Evolutionary conservation across 35 echinoderm and acorn worm species (phyloP).

Genomic region (Stichopus chloronotus): DNA sequence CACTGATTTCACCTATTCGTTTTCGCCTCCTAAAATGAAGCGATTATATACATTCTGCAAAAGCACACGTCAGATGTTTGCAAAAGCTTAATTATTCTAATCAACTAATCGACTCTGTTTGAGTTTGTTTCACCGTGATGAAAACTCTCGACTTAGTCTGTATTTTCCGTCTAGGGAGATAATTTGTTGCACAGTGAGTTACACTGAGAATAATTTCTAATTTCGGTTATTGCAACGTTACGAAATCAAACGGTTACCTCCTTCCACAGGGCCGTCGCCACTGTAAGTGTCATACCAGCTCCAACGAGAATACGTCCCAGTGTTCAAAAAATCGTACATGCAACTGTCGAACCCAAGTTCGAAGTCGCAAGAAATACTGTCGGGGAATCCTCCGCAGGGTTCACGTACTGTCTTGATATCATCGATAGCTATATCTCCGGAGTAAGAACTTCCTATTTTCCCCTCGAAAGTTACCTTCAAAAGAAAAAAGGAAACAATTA

Average conservation of each 20-base stretch:
- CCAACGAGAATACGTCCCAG: not conserved
- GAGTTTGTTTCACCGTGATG: not conserved
- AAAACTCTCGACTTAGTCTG: not conserved
- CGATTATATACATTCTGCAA: no score
- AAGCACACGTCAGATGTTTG: not conserved
- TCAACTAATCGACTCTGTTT: not conserved
- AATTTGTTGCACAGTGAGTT: not conserved
- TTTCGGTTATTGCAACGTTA: not conserved
- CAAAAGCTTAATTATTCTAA: not conserved
- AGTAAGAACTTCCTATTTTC: constrained; percentile 51
- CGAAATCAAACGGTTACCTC: not conserved
- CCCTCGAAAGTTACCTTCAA: constrained; percentile 82
- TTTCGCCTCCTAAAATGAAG: no score
- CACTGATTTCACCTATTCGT: no score
- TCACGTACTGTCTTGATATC: constrained; percentile 71
- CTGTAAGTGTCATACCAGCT: constrained; percentile 42
- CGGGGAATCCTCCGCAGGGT: constrained; percentile 69
- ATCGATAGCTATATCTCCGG: constrained; percentile 89
- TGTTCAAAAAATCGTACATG: not conserved
- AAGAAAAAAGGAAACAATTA: not conserved
- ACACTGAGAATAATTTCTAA: not conserved
- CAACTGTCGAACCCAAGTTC: constrained; percentile 52
- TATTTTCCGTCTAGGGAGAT: not conserved
- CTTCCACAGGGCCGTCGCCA: not conserved
- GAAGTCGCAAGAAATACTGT: constrained; percentile 44